A percentile compares a stretch with the other conserved stretches of the same genome.
Conservation (phyloP, 2,113 vertebrate species). For the Ictidomys tridecemlineatus region DNA sequence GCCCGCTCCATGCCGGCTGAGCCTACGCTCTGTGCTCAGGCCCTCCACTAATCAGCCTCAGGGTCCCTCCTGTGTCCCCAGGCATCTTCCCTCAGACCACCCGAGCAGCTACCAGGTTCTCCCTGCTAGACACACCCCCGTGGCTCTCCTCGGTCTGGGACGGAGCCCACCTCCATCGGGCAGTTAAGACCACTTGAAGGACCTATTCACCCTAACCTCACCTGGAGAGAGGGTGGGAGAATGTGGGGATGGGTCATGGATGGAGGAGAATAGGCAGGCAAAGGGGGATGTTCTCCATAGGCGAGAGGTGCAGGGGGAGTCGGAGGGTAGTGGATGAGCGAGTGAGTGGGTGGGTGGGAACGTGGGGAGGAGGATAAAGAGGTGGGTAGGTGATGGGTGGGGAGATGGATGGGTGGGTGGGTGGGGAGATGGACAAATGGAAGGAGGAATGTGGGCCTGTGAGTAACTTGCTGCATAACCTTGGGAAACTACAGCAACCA, state of each 20-base stretch:
- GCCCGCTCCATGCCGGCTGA: fast-evolving
- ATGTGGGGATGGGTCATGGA: neutral
- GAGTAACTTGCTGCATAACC: neutral
- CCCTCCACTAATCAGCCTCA: neutral
- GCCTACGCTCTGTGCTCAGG: fast-evolving
- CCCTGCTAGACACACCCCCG: neutral
- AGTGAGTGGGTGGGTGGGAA: too few species aligned
- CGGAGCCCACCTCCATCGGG: fast-evolving
- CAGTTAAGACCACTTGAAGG: neutral
- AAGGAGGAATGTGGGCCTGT: neutral
- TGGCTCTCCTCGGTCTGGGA: neutral
- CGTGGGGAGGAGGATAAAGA: too few species aligned
- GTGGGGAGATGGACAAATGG: fast-evolving
- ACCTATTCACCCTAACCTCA: neutral
- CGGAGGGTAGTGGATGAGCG: neutral
- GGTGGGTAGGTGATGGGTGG: fast-evolving
- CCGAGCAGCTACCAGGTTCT: neutral
- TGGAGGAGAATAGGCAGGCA: too few species aligned
- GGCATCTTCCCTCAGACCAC: neutral
- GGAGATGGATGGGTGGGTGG: too few species aligned
- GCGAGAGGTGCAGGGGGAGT: too few species aligned
- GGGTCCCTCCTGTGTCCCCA: neutral
- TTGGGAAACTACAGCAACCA: neutral
- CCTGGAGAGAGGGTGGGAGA: neutral
- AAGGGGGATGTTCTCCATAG: too few species aligned